Percentiles rank a stretch among this genome's conserved stretches.
Conservation (phyloP, 2,888 invertebrate genomes). For the Scaptomyza reducta region DNA sequence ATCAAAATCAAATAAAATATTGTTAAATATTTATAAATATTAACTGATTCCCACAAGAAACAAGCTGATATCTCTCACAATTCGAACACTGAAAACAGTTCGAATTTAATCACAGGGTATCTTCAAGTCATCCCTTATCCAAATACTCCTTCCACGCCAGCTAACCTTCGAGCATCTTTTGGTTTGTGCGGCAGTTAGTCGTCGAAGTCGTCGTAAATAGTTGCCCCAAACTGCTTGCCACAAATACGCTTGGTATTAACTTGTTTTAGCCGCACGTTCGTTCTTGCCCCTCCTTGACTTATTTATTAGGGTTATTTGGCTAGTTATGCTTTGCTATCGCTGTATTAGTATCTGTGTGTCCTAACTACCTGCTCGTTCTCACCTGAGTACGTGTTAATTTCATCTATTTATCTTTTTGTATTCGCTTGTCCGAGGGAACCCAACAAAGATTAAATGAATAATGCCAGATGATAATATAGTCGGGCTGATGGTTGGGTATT, state of each 20-base stretch:
- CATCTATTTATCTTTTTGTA: conserved; percentile 61
- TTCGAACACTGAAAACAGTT: no score
- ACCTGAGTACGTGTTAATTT: conserved; percentile 78
- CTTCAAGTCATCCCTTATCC: not conserved
- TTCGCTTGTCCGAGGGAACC: conserved; percentile 8
- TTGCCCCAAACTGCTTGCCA: conserved; percentile 6
- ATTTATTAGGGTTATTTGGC: conserved; percentile 77
- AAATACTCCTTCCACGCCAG: not conserved
- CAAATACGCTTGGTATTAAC: conserved; percentile 32
- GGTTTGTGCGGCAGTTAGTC: conserved; percentile 16
- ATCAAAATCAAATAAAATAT: no score
- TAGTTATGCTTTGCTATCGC: conserved; percentile 16
- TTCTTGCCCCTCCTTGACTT: conserved; percentile 48
- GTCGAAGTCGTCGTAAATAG: conserved; percentile 3
- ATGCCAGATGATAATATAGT: conserved; percentile 22
- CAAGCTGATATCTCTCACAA: no score
- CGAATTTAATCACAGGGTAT: conserved; percentile 3
- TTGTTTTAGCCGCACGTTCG: conserved; percentile 42
- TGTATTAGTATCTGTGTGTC: conserved; percentile 38
- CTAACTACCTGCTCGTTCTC: conserved; percentile 73
- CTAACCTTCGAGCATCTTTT: conserved; percentile 39
- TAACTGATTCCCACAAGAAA: no score
- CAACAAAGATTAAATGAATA: conserved; percentile 58
- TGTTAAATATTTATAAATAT: no score
- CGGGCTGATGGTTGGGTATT: conserved; percentile 22